Percentiles rank a stretch among this genome's conserved stretches.
phyloP scores from a whole-genome alignment of 2,113 vertebrate genomes.

The Gnathonemus echidnorhynchus region DNA sequence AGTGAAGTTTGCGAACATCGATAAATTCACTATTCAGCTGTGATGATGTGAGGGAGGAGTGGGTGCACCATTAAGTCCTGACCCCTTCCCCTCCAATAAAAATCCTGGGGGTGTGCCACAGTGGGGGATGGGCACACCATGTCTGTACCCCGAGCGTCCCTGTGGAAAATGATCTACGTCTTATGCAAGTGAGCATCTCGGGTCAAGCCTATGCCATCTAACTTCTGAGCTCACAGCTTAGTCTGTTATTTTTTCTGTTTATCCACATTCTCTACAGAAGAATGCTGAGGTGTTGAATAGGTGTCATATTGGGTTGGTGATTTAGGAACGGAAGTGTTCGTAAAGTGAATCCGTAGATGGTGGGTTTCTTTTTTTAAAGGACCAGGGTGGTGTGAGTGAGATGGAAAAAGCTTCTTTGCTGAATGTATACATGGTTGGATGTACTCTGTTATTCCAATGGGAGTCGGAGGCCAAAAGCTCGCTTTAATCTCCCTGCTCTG shows the following conservation, averaged over 20 bases:
- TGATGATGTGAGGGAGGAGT: neutral
- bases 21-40: neutral
- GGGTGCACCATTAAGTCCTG: neutral
- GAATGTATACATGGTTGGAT: conserved; percentile 15
- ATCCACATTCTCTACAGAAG: neutral
- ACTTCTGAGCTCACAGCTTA: neutral
- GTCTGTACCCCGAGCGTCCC: neutral
- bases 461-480: neutral
- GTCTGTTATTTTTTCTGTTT: neutral
- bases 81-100: neutral
- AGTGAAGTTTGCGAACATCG: neutral
- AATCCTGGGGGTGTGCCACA: neutral
- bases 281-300: neutral
- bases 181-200: conserved; percentile 7
- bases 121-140: neutral
- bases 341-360: neutral
- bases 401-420: neutral
- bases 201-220: neutral
- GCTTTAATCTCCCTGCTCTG: neutral
- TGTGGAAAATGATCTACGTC: neutral
- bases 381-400: neutral
- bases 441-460: neutral
- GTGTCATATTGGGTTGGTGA: neutral
- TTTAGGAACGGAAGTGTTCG: neutral
- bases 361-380: neutral